Base-by-base conservation (phyloP, 2,113 vertebrate species). In the Puma concolor region DNA sequence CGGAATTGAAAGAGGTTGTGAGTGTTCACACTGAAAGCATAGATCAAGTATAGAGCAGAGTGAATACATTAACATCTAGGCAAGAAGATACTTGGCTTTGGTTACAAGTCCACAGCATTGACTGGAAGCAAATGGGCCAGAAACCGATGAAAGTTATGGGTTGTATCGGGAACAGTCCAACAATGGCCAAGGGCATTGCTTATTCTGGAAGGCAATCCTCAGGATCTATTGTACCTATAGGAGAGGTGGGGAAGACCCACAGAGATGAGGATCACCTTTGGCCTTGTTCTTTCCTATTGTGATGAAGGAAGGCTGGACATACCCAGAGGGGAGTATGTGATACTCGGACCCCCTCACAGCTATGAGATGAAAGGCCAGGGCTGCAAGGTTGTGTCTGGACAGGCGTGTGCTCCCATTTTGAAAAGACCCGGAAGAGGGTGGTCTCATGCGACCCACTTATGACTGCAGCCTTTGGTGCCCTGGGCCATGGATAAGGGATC, bases 351-450 rank as follows among this genome's bases (percentile, higher is more conserved):
- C 71, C 88, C 9, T 31, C 27, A 44, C 17, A 85, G 60, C 27
- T n/a, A 21, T 44, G 21, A 63, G 50, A 48, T 50, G 67, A 87
- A 63, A 83, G 14, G 16, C 21, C 50, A 11, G 11, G 1, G 52
- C 64, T 27, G 12, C 29, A 21, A 38, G 2, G 25, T 12, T 13
- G n/a, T 31, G 9, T 23, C 2, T 41, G 38, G 21, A n/a, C 69
- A 81, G 60, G 13, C 4, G 1, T 0, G 4, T 16, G 1, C 67
- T 38, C n/a, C 38, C 38, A 7, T 0, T 2, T 29, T 33, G 83
- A 60, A 54, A 54, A 7, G 21, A 25, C 11, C 52, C 23, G 23
- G 50, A 48, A 57, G 67, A 36, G 67, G 25, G 36, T 54, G 44
- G 63, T 4, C 80, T 71, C 69, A 25, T 0, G 25, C 12, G 69